These are phyloP conservation scores for Mechanitis mazaeus DNA, from an alignment of 2,888 invertebrate genomes.

Conservation along the genomic window DNA sequence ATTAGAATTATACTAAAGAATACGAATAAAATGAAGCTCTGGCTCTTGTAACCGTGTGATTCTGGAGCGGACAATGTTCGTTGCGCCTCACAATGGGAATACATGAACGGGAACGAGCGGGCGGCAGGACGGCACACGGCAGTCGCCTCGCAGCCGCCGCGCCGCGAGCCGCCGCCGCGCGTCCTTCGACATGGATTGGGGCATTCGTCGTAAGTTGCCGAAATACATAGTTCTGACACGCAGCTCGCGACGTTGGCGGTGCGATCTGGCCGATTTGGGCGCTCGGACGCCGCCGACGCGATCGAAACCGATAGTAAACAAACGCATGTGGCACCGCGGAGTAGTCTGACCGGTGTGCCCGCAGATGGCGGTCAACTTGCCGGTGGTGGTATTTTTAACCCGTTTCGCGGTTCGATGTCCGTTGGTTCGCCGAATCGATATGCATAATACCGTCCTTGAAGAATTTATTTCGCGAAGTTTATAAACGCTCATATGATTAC, in stretches of 20 bases:
- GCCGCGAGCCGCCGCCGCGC: slow-evolving; percentile 56
- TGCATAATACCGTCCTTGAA: slow-evolving; percentile 70
- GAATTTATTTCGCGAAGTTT: slow-evolving; percentile 52
- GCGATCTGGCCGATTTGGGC: slow-evolving; percentile 30
- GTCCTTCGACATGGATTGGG: slow-evolving; percentile 70
- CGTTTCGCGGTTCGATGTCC: slow-evolving; percentile 74
- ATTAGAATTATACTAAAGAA: not conserved
- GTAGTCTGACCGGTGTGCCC: slow-evolving; percentile 71
- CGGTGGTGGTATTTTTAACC: slow-evolving; percentile 72
- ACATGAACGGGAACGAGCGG: slow-evolving; percentile 50
- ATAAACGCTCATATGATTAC: slow-evolving; percentile 44
- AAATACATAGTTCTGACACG: slow-evolving; percentile 19
- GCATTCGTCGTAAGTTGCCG: slow-evolving; percentile 72
- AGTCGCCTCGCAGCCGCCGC: slow-evolving; percentile 68
- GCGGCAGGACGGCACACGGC: slow-evolving; percentile 61
- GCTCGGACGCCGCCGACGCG: slow-evolving; percentile 40
- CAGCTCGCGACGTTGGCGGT: slow-evolving; percentile 9
- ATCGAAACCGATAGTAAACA: slow-evolving; percentile 70
- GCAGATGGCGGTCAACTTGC: slow-evolving; percentile 69
- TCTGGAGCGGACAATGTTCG: slow-evolving; percentile 51
- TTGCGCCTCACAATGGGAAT: slow-evolving; percentile 50
- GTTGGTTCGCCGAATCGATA: slow-evolving; percentile 70
- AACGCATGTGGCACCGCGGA: slow-evolving; percentile 68
- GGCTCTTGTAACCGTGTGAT: slow-evolving; percentile 31
- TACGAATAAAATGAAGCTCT: not conserved